Evolutionary conservation across 2,797 vertebrate species (phyloP), one percentile per base, ranked within the genome.

Genomic region (Pseudochirops corinnae): DNA sequence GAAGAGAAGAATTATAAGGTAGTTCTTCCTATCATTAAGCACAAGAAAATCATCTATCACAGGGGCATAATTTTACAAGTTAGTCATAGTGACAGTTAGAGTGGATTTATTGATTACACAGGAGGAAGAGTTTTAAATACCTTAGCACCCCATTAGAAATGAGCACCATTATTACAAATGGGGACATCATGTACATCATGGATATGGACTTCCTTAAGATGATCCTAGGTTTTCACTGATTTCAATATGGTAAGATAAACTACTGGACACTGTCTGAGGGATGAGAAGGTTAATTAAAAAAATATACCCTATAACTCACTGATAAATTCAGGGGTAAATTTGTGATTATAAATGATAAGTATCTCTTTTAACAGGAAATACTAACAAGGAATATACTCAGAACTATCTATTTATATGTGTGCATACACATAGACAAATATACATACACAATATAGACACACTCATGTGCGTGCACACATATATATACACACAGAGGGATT

Each of bases 321-420:
- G 21, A 87, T 46, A 55, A 92, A 90, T 9, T 91, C 39, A 55
- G 91, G 50, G 91, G 82, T 50, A 26, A 87, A 3, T 50, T 58
- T 9, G 3, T 16, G 18, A 24, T 39, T 94, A 33, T 93, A 57
- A 92, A 91, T 39, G 90, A 96, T 67, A 39, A 74, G 90, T 55
- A 94, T 90, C 39, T 46, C 21, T 1, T 62, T 93, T 90, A 94
- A 74, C 50, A 92, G 26, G 39, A 94, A 82, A 82, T 24, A 24
- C 52, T 57, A 56, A 94, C 62, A 90, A 94, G 74, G 93, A 96
- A 93, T 91, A 94, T 46, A 96, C 94, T 90, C 60, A 94, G 96
- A 98, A 91, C 96, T 97, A 96, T 97, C 97, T 96, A 97, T 33
- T 31, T 62, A 62, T 33, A 62, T 13, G 13, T 14, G 0, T 39